A percentile compares a stretch with the other conserved stretches of the same genome.
Conservation (phyloP, 2,888 invertebrate species). For the Lasius platythorax region DNA sequence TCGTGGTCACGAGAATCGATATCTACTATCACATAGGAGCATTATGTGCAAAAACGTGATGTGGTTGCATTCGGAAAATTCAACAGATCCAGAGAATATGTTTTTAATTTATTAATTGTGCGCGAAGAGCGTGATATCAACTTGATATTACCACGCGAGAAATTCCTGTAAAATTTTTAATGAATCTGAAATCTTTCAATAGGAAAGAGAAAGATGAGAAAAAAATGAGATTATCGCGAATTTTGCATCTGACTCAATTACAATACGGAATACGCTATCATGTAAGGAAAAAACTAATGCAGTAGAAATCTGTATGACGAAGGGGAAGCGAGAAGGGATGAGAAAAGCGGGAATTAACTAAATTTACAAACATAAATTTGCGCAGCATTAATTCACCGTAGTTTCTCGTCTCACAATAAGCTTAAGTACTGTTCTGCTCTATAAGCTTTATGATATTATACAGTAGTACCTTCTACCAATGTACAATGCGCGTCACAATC, state of each 20-base stretch:
- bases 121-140: not conserved
- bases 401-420: not conserved
- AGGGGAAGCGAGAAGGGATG: not conserved
- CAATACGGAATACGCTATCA: not conserved
- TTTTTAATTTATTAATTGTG: not conserved
- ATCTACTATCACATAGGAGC: not conserved
- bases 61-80: constrained; percentile 22
- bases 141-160: not conserved
- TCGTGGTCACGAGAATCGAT: constrained; percentile 2
- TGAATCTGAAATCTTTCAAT: not conserved
- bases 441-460: constrained; percentile 19
- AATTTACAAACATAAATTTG: not conserved
- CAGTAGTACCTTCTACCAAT: not conserved
- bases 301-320: not conserved
- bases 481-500: not conserved
- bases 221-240: not conserved
- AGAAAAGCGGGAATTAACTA: not conserved
- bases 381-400: not conserved
- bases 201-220: not conserved
- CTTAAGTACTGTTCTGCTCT: not conserved
- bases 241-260: not conserved
- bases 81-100: not conserved
- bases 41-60: constrained; percentile 16
- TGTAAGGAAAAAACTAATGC: not conserved
- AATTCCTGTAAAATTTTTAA: constrained; percentile 1